These are phyloP conservation scores for Hemichromis elongatus DNA, from an alignment of 2,113 vertebrate species.

Conservation along the genomic window DNA sequence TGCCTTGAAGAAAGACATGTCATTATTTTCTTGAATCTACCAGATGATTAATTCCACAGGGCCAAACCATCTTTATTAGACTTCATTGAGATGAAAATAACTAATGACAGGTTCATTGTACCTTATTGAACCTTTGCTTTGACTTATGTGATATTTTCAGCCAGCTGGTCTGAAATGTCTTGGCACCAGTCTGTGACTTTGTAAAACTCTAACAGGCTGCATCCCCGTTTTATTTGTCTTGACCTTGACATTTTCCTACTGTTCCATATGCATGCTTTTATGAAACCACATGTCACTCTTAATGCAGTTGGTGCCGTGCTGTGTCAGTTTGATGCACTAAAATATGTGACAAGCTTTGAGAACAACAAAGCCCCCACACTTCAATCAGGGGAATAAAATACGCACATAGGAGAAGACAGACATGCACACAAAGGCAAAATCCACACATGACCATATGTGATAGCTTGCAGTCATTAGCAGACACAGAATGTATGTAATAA, in stretches of 20 bases:
- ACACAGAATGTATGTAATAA: not conserved
- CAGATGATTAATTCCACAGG: not conserved
- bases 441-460: not conserved
- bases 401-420: not conserved
- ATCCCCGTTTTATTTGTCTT: conserved; percentile 24
- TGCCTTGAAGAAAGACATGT: not conserved
- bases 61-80: not conserved
- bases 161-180: conserved; percentile 28
- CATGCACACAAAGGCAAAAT: not conserved
- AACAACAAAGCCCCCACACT: conserved; percentile 52
- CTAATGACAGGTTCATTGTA: conserved; percentile 13
- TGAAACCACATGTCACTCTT: conserved; percentile 37
- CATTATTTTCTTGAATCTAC: not conserved
- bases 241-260: conserved; percentile 47
- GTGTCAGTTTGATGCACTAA: conserved; percentile 39
- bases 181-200: conserved; percentile 12
- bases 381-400: conserved; percentile 44
- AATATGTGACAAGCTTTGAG: conserved; percentile 56
- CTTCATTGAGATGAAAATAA: conserved; percentile 14
- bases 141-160: conserved; percentile 15
- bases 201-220: not conserved
- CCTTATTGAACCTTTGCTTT: conserved; percentile 24
- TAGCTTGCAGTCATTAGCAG: not conserved
- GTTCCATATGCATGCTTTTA: conserved; percentile 33
- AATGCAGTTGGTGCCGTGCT: conserved; percentile 26